These are phyloP conservation scores for Drosophila colorata DNA, from an alignment of 2,888 invertebrate species.

Conservation along the genomic window DNA sequence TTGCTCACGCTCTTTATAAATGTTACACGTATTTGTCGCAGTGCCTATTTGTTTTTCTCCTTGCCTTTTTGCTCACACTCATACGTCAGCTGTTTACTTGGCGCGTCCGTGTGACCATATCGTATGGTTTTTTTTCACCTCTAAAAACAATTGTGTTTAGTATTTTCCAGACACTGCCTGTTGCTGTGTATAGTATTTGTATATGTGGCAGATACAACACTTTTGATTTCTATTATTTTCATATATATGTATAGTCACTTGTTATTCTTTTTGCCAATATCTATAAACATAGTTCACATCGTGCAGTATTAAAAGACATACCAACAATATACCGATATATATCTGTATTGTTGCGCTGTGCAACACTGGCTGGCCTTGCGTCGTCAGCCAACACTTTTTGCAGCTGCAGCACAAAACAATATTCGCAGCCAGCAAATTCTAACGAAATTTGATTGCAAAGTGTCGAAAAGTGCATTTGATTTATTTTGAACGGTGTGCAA, in stretches of 20 bases:
- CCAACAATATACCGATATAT: conserved; percentile 7
- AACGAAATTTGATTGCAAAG: neutral
- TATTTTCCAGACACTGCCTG: neutral
- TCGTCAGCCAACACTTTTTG: conserved; percentile 57
- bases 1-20: conserved; percentile 2
- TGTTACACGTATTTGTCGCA: conserved; percentile 45
- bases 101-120: conserved; percentile 38
- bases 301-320: neutral
- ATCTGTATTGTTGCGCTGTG: neutral
- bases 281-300: no score
- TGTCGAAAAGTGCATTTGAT: neutral
- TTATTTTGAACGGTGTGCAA: neutral
- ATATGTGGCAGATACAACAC: neutral
- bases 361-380: conserved; percentile 35
- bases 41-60: conserved; percentile 44
- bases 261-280: no score
- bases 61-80: conserved; percentile 29
- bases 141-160: conserved; percentile 1
- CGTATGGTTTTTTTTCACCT: neutral
- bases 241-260: neutral
- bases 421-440: conserved; percentile 22
- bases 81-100: conserved; percentile 62
- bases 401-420: conserved; percentile 49
- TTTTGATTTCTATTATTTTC: neutral
- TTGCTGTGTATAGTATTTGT: neutral